phyloP scores from a whole-genome alignment of 2,797 vertebrate genomes.

The Liparis tanakae region DNA sequence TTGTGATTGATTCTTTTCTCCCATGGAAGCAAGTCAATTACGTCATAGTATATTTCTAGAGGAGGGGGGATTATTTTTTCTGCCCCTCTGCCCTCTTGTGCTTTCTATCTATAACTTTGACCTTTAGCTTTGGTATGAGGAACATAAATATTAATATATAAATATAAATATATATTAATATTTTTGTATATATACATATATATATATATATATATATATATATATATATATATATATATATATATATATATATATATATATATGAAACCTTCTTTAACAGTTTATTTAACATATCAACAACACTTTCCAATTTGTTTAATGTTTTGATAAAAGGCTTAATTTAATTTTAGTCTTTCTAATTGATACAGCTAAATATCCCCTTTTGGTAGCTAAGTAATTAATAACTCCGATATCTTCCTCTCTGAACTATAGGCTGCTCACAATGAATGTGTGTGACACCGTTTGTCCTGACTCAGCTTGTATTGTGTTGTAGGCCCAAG shows the following conservation, averaged over 20 bases:
- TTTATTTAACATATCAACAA: not conserved
- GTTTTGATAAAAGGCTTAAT: not conserved
- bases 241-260: too few relatives aligned
- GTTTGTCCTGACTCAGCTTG: slow-evolving; percentile 80
- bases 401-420: slow-evolving; percentile 59
- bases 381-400: slow-evolving; percentile 44
- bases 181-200: too few relatives aligned
- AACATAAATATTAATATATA: slow-evolving; percentile 12
- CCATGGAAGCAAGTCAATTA: slow-evolving; percentile 30
- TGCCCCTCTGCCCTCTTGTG: slow-evolving; percentile 5
- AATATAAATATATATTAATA: too few relatives aligned
- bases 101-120: slow-evolving; percentile 49
- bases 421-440: slow-evolving; percentile 41
- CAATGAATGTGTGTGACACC: slow-evolving; percentile 73
- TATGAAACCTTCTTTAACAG: not conserved
- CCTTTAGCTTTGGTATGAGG: slow-evolving; percentile 38
- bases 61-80: slow-evolving; percentile 25
- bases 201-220: too few relatives aligned
- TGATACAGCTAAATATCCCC: slow-evolving; percentile 1
- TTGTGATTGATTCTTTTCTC: slow-evolving; percentile 50
- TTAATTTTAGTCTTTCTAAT: slow-evolving; percentile 25
- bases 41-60: slow-evolving; percentile 42
- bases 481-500: slow-evolving; percentile 93
- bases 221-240: too few relatives aligned
- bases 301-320: not conserved